These are phyloP conservation scores for Pleuronectes platessa DNA, from an alignment of 2,113 vertebrate species.

Conservation along the genomic window DNA sequence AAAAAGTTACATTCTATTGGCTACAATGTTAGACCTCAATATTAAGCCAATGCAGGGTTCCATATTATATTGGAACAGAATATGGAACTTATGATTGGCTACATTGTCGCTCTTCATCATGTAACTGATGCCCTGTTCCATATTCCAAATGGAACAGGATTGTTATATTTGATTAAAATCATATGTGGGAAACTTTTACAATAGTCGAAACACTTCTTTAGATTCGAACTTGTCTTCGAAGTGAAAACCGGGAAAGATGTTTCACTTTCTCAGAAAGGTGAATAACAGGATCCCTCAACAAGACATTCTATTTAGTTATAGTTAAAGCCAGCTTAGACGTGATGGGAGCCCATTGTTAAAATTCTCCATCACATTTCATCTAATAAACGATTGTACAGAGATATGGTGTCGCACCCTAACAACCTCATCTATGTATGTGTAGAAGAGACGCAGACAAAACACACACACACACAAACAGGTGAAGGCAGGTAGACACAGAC, in stretches of 20 bases:
- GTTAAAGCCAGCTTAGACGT: not conserved
- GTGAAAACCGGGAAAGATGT: too few species aligned
- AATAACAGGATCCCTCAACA: too few species aligned
- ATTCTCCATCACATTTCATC: not conserved
- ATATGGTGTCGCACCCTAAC: not conserved
- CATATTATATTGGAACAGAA: not conserved
- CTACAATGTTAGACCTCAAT: too few species aligned
- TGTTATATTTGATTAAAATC: too few species aligned
- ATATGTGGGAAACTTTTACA: too few species aligned
- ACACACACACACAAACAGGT: slow-evolving; percentile 27
- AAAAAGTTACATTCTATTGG: too few species aligned
- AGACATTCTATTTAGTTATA: not conserved
- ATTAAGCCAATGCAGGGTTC: too few species aligned
- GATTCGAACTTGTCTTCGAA: too few species aligned
- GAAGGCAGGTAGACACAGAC: slow-evolving; percentile 44
- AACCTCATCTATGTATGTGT: not conserved
- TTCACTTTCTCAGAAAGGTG: too few species aligned
- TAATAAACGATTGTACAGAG: not conserved
- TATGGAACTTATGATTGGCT: not conserved
- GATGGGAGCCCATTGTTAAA: not conserved
- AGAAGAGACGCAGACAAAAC: slow-evolving; percentile 26
- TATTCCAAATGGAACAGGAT: not conserved
- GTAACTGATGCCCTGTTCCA: not conserved
- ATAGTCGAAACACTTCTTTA: too few species aligned
- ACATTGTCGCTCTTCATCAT: not conserved